Percentiles rank a stretch among this genome's conserved stretches.
Evolutionary conservation across 2,797 vertebrate species (phyloP).

Genomic region (Nothura maculosa): DNA sequence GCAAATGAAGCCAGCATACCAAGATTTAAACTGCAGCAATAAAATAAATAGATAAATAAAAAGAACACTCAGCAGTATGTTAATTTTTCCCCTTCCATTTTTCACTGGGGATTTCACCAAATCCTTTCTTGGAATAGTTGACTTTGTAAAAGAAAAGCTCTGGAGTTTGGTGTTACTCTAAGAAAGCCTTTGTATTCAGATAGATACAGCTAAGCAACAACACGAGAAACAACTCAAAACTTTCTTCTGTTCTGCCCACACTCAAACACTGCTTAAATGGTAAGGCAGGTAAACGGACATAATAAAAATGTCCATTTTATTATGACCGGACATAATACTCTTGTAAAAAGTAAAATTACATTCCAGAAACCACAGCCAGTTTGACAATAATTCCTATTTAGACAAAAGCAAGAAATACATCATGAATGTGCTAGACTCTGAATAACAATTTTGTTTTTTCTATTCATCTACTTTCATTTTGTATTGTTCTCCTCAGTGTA

Average conservation of each 20-base stretch:
- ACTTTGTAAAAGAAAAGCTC: neutral
- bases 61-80: neutral
- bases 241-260: neutral
- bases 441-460: neutral
- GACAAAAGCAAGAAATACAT: neutral
- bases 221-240: neutral
- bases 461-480: neutral
- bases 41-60: no score
- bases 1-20: neutral
- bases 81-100: rapidly evolving
- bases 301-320: no score
- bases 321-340: no score
- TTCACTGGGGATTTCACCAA: neutral
- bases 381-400: neutral
- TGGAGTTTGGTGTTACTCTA: neutral
- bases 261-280: neutral
- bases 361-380: neutral
- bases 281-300: neutral
- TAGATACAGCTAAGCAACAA: neutral
- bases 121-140: neutral
- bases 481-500: neutral
- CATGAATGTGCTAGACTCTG: neutral
- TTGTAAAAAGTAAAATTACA: neutral
- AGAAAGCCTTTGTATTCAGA: neutral
- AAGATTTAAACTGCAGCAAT: neutral